These are phyloP conservation scores for Ceyx erithaca DNA, from an alignment of 2,797 vertebrate species.

Conservation along the genomic window DNA sequence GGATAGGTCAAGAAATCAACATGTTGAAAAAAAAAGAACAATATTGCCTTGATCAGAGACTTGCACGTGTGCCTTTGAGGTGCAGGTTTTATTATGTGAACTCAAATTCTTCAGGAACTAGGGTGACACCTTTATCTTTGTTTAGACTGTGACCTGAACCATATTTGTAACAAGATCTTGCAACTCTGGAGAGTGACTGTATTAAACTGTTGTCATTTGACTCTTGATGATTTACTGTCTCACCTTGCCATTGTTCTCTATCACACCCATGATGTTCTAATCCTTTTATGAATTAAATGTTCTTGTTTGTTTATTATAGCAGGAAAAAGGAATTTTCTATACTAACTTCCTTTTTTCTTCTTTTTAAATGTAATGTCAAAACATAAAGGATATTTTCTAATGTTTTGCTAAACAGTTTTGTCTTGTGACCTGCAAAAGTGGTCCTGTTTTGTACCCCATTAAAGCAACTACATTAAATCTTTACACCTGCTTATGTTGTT, in stretches of 20 bases:
- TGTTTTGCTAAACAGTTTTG: neutral
- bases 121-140: conserved; percentile 10
- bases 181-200: neutral
- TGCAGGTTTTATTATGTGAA: neutral
- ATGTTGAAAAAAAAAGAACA: neutral
- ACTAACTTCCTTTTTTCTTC: neutral
- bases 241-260: neutral
- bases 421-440: neutral
- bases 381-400: neutral
- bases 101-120: conserved; percentile 32
- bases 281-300: neutral
- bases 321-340: neutral
- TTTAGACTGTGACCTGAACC: conserved; percentile 5
- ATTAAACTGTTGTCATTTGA: neutral
- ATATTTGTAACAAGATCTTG: conserved; percentile 22
- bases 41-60: neutral
- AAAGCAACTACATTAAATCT: conserved; percentile 40
- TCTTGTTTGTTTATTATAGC: neutral
- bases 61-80: neutral
- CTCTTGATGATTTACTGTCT: neutral
- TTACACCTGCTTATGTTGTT: conserved; percentile 53
- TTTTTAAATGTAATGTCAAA: neutral
- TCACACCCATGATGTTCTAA: neutral
- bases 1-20: neutral
- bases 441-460: conserved; percentile 44